Percentiles rank a stretch among this genome's conserved stretches.
These are phyloP conservation scores for Dorcus parallelipipedus DNA, from an alignment of 2,888 invertebrate species.

Conservation along the genomic window DNA sequence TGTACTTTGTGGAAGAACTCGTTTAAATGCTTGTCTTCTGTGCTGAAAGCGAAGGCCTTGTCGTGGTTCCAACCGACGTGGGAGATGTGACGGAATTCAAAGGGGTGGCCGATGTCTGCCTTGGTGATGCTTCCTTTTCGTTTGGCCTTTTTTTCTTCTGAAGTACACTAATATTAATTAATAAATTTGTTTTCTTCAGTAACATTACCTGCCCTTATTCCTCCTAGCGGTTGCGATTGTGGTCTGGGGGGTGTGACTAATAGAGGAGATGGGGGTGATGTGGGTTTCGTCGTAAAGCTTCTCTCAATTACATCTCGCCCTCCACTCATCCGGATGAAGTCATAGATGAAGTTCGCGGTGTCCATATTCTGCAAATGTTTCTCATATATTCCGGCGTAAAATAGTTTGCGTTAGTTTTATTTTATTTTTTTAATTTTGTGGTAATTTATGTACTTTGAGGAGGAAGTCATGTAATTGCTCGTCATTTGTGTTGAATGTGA, in stretches of 20 bases:
- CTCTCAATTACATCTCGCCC: slow-evolving; percentile 69
- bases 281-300: slow-evolving; percentile 24
- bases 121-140: slow-evolving; percentile 46
- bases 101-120: slow-evolving; percentile 86
- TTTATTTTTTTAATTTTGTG: background rate
- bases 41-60: slow-evolving; percentile 73
- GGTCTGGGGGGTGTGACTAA: slow-evolving; percentile 30
- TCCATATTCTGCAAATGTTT: slow-evolving; percentile 76
- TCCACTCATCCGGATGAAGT: slow-evolving; percentile 83
- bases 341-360: slow-evolving; percentile 87
- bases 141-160: slow-evolving; percentile 36
- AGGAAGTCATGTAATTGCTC: slow-evolving; percentile 70
- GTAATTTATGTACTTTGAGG: slow-evolving; percentile 48
- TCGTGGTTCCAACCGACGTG: slow-evolving; percentile 95
- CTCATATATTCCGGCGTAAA: slow-evolving; percentile 76
- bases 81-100: slow-evolving; percentile 82
- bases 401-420: background rate
- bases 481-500: slow-evolving; percentile 63
- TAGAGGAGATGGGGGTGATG: slow-evolving; percentile 44
- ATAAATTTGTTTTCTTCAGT: background rate
- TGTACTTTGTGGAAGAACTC: slow-evolving; percentile 64
- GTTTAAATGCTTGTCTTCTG: slow-evolving; percentile 62
- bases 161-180: background rate
- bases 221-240: slow-evolving; percentile 18
- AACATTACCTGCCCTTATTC: slow-evolving; percentile 1